Percentiles rank a stretch among this genome's conserved stretches.
phyloP scores from a whole-genome alignment of 2,113 vertebrate genomes.

The Copsychus sechellarum region DNA sequence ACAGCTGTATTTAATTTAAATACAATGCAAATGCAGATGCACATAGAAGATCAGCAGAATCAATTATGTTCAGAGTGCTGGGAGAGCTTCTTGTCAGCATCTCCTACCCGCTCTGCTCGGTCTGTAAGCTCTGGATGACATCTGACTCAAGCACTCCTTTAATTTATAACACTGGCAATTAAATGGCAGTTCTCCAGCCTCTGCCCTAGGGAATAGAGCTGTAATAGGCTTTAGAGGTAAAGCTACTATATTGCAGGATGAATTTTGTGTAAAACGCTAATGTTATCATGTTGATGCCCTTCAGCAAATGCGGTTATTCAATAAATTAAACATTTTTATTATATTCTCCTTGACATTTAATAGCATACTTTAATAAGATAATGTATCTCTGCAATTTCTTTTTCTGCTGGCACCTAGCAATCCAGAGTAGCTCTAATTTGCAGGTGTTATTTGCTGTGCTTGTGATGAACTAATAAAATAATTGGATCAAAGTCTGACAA shows the following conservation, averaged over 20 bases:
- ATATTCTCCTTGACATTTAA: conserved; percentile 15
- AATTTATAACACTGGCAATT: conserved; percentile 63
- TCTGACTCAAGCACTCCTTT: conserved; percentile 52
- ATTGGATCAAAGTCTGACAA: background rate
- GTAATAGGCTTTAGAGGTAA: conserved; percentile 42
- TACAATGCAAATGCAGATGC: conserved; percentile 30
- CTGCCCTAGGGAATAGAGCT: conserved; percentile 25
- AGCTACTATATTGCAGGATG: conserved; percentile 20
- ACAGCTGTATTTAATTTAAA: conserved; percentile 43
- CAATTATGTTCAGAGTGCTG: conserved; percentile 12
- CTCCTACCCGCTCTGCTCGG: background rate
- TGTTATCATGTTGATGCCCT: conserved; percentile 26
- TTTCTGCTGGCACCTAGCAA: background rate
- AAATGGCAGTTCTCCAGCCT: conserved; percentile 57
- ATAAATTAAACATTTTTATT: conserved; percentile 8
- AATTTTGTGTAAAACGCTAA: conserved; percentile 9
- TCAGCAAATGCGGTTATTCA: conserved; percentile 21
- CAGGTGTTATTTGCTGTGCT: background rate
- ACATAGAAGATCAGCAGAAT: conserved; percentile 49
- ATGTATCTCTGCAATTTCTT: background rate
- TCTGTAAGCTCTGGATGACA: conserved; percentile 34
- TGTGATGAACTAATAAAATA: background rate
- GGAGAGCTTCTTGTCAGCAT: conserved; percentile 39
- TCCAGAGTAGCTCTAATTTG: background rate
- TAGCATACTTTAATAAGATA: conserved; percentile 18